Evolutionary conservation across 2,888 invertebrate genomes (phyloP), one percentile per base, ranked within the genome.

Genomic region (Volucella zonaria): DNA sequence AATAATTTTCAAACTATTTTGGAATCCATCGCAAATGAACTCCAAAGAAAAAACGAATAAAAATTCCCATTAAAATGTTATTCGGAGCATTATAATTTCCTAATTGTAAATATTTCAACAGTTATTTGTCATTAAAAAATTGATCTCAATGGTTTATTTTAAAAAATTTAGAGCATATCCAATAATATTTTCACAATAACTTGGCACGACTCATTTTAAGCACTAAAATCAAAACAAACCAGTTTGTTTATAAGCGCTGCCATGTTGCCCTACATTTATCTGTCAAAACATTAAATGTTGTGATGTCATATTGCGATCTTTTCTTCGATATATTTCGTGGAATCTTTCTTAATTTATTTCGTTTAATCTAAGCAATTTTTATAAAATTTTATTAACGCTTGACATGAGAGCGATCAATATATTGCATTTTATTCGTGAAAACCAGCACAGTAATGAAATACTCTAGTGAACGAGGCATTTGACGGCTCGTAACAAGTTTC

Each of bases 201-300:
- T 31, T 31, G 31, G 31, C 8, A 61, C 1, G 45, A 10, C 61
- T 45, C 3, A 6, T 31, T 31, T 31, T 31, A 31, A 31, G 0
- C 1, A 8, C 1, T 12, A 6, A 3, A 1, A 2, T 47, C 6
- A n/a, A 68, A 61, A 3, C 67, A 47, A 70, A 64, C 56, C 62
- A 62, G 64, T 70, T 70, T 78, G 70, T 78, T 64, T 78, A 77
- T 77, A 78, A 78, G 62, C 77, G 62, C 54, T 3, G 38, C 45
- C 43, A 61, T 52, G 45, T 18, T 64, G 74, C 40, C 56, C 74
- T 14, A 66, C 9, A 66, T 74, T 49, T 14, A 23, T 1, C 42
- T 62, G 74, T 75, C 80, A 80, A 80, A 77, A 52, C n/a, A 54
- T 51, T 66, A 38, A 43, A 15, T 77, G 66, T 66, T 71, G 54